Evolutionary conservation across 1,140 invertebrate species (phyloP).

Genomic region (Leucophenga varia): DNA sequence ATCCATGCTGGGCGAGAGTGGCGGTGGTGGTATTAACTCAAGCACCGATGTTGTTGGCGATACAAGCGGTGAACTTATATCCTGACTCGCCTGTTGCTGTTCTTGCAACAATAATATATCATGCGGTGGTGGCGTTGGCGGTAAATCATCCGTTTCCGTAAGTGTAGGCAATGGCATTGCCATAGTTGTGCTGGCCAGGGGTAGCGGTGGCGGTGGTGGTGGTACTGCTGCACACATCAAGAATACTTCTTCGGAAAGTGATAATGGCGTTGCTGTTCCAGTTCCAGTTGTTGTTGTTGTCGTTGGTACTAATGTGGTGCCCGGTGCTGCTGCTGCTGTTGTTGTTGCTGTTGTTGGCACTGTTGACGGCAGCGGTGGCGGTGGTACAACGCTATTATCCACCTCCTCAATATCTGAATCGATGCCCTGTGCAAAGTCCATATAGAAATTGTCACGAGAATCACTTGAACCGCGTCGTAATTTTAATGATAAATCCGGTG

Average conservation of each 20-base stretch:
- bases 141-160: conserved; percentile 47
- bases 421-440: conserved; percentile 84
- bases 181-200: conserved; percentile 18
- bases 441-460: conserved; percentile 83
- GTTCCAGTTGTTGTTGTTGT: too few relatives aligned
- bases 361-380: conserved; percentile 14
- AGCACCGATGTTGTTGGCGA: conserved; percentile 43
- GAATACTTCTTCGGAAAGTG: conserved; percentile 30
- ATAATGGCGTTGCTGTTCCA: conserved; percentile 9
- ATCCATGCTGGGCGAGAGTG: conserved; percentile 33
- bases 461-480: conserved; percentile 79
- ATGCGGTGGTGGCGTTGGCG: conserved; percentile 47
- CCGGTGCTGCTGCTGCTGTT: conserved; percentile 5
- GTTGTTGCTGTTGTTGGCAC: background rate
- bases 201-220: conserved; percentile 32
- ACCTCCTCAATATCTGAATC: conserved; percentile 86
- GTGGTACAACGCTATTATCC: conserved; percentile 60
- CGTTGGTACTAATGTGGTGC: conserved; percentile 9
- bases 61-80: conserved; percentile 19
- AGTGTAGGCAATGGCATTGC: conserved; percentile 41
- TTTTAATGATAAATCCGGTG: conserved; percentile 79
- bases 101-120: conserved; percentile 8
- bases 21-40: conserved; percentile 42
- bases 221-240: conserved; percentile 27
- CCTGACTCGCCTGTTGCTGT: conserved; percentile 6